These are phyloP conservation scores for Salvelinus namaycush DNA, from an alignment of 2,113 vertebrate genomes.

Conservation along the genomic window DNA sequence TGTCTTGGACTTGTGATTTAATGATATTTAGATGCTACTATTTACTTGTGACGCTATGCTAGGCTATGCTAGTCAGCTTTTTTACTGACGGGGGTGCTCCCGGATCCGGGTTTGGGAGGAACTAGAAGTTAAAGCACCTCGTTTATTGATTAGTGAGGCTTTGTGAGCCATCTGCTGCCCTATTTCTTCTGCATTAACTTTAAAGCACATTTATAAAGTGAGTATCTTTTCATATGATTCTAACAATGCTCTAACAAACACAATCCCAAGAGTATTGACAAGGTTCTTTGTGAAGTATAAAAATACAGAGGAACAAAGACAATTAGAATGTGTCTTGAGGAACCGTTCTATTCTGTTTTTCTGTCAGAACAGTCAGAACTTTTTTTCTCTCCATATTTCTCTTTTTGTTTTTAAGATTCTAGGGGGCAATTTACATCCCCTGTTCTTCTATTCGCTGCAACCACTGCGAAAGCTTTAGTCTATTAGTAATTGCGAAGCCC, in stretches of 20 bases:
- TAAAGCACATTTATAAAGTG: slow-evolving; percentile 74
- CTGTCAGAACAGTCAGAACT: slow-evolving; percentile 73
- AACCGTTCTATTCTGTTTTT: slow-evolving; percentile 31
- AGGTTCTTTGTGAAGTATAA: slow-evolving; percentile 52
- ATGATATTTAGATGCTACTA: too few species aligned
- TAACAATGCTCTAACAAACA: slow-evolving; percentile 49
- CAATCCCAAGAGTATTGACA: slow-evolving; percentile 59
- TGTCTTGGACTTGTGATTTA: too few species aligned
- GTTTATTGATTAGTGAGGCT: slow-evolving; percentile 75
- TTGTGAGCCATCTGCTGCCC: slow-evolving; percentile 74
- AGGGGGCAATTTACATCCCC: slow-evolving; percentile 78
- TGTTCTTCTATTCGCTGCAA: slow-evolving; percentile 78
- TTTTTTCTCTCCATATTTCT: slow-evolving; percentile 37
- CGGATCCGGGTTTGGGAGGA: too few species aligned
- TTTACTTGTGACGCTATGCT: too few species aligned
- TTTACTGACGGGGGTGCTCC: too few species aligned
- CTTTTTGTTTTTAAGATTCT: slow-evolving; percentile 66
- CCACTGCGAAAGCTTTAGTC: slow-evolving; percentile 89
- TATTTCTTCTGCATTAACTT: slow-evolving; percentile 73
- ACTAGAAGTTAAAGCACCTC: slow-evolving; percentile 57
- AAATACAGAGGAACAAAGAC: slow-evolving; percentile 60
- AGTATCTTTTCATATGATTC: slow-evolving; percentile 71
- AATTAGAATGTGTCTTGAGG: slow-evolving; percentile 50
- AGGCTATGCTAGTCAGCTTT: too few species aligned
- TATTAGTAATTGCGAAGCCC: slow-evolving; percentile 94